Conservation (phyloP, 2,113 vertebrate genomes). For the Pontoporia blainvillei region DNA sequence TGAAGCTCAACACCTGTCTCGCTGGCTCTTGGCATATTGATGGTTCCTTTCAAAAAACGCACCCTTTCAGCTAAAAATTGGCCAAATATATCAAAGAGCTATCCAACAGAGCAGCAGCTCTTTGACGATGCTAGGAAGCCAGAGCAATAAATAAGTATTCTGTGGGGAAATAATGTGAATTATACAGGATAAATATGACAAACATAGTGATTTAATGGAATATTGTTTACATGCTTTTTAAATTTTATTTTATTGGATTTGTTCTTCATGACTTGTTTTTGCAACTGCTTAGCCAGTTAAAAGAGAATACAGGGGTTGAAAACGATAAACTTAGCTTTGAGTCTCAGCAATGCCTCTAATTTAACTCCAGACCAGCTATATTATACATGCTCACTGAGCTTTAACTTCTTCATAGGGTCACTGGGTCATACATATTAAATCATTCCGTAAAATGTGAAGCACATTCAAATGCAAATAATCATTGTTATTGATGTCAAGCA, state of each 20-base stretch:
- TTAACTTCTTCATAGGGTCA: neutral
- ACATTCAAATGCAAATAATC: neutral
- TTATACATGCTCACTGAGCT: rapidly evolving
- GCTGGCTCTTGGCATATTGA: neutral
- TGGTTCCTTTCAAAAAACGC: neutral
- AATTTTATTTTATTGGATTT: neutral
- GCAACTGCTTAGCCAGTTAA: neutral
- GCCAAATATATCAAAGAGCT: neutral
- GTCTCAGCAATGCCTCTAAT: neutral
- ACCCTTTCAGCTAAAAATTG: neutral
- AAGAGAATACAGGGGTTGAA: neutral
- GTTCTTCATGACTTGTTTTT: neutral
- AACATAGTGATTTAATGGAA: neutral
- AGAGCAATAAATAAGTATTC: neutral
- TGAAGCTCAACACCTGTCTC: neutral
- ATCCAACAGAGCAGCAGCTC: neutral
- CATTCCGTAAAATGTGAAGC: neutral
- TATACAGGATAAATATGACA: neutral
- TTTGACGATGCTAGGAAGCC: neutral
- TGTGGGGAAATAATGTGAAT: neutral
- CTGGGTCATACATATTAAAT: too few species aligned
- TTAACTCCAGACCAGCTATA: neutral
- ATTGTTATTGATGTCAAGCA: neutral
- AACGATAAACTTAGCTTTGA: neutral
- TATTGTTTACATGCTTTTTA: neutral